A percentile compares a stretch with the other conserved stretches of the same genome.
These are phyloP conservation scores for Synergus japonicus DNA, from an alignment of 2,888 invertebrate species.

Conservation along the genomic window DNA sequence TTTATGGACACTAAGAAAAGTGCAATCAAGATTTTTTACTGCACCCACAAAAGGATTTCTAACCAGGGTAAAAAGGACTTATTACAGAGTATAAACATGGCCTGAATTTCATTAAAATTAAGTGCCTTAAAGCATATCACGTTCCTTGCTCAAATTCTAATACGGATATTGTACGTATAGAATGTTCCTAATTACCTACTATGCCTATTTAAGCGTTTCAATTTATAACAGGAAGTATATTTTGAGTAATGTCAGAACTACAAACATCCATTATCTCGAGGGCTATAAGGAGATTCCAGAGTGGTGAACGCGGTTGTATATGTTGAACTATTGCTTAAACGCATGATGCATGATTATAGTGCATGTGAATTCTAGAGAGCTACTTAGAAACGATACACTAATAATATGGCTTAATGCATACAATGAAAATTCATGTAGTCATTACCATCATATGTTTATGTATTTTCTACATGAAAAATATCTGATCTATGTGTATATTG, in stretches of 20 bases:
- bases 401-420: background rate
- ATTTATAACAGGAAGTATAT: background rate
- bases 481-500: no score
- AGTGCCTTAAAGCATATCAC: background rate
- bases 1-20: slow-evolving; percentile 11
- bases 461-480: no score
- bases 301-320: background rate
- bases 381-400: background rate
- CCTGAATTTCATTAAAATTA: background rate
- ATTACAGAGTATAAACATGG: background rate
- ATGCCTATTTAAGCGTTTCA: background rate
- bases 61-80: background rate
- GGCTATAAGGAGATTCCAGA: background rate
- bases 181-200: background rate
- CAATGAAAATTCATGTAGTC: background rate
- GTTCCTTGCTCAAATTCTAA: background rate
- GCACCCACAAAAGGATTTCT: background rate
- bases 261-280: background rate
- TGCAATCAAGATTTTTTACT: slow-evolving; percentile 2
- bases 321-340: background rate
- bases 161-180: background rate
- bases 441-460: no score
- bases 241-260: background rate
- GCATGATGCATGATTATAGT: background rate
- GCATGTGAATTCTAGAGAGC: background rate